Evolutionary conservation across 2,113 vertebrate species (phyloP).

Genomic region (Myotis brandtii): DNA sequence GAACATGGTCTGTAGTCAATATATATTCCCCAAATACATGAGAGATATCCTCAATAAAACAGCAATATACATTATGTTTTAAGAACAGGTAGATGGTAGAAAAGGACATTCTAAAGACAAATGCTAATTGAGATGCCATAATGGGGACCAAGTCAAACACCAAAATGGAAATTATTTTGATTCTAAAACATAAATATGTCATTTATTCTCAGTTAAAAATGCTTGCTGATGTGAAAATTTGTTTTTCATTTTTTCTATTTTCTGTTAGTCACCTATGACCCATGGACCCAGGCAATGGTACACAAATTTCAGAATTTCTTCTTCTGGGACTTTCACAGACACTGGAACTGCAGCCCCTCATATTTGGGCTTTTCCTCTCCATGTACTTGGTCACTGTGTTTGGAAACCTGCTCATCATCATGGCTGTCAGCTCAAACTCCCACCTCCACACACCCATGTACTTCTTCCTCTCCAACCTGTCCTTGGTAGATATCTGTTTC

Average conservation of each 20-base stretch:
- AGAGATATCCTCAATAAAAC: neutral
- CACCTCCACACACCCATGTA: slow-evolving; percentile 59
- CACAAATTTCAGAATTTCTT: neutral
- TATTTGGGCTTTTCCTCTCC: no score
- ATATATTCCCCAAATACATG: neutral
- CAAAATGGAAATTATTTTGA: no score
- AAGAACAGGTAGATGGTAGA: neutral
- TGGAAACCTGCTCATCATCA: no score
- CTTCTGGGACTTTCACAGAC: neutral
- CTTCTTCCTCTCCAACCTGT: slow-evolving; percentile 62
- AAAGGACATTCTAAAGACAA: no score
- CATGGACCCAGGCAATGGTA: neutral
- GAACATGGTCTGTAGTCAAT: neutral
- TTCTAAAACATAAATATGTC: neutral
- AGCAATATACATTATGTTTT: neutral
- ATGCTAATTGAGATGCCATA: no score
- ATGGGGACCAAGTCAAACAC: no score
- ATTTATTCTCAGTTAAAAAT: no score
- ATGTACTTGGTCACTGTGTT: no score
- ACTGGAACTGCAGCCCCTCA: no score
- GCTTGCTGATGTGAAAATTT: neutral
- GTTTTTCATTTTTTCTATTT: neutral
- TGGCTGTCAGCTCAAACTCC: neutral
- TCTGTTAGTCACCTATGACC: neutral
- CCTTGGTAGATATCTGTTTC: slow-evolving; percentile 47